Evolutionary conservation across 2,888 invertebrate species (phyloP), one percentile per base, ranked within the genome.

Genomic region (Cactoblastis cactorum): DNA sequence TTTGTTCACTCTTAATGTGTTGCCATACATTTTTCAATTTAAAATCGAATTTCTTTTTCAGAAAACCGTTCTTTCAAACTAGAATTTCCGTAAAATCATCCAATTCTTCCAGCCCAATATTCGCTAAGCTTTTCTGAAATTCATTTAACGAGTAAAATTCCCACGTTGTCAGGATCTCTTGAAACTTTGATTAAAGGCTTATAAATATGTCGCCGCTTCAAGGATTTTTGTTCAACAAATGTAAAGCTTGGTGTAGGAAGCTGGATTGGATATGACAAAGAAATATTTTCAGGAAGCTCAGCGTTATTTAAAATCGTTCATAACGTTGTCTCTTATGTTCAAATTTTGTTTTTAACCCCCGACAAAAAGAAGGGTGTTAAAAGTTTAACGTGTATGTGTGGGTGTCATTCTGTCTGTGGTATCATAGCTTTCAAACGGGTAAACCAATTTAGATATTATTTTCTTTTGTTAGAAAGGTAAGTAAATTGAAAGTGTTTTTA

Each of bases 111-210:
- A 28, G 15, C 15, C 28, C 24, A 4, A 43, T 43, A 43, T 43
- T 43, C 39, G n/a, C 1, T 3, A 3, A 28, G 5, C 41, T 28
- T 28, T 43, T 43, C 41, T n/a, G 8, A 28, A 9, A 43, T 43
- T 43, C 41, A 43, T 43, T 43, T 43, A 28, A 22, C 8, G 28
- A 28, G 11, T 32, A 17, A 43, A 43, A 43, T 17, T 15, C 15
- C 17, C 11, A 32, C 28, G 43, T 2, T 43, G 43, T 43, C 43
- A 28, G 15, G 43, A 15, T 43, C 15, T n/a, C 28, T 43, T 43
- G 5, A 43, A 43, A 43, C 43, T 43, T 32, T 39, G 32, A 49
- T 39, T 39, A 39, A 49, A 39, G 49, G 41, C 41, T 41, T 39
- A 39, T 32, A 49, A 49, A 33, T 18, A 9, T 49, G 38, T 41